phyloP scores from a whole-genome alignment of 2,888 invertebrate genomes.

The Biston stratarius region DNA sequence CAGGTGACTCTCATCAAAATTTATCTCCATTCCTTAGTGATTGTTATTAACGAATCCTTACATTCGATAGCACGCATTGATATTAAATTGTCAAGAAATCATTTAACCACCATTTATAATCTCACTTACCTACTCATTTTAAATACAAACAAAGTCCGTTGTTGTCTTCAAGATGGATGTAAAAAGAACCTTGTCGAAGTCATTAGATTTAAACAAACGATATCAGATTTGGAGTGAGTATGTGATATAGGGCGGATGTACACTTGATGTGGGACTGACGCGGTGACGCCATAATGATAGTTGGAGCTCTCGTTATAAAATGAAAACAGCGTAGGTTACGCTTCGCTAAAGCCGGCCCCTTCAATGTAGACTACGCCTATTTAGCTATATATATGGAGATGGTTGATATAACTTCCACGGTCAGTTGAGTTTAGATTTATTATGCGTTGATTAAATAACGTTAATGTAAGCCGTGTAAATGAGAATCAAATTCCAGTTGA shows the following conservation, averaged over 20 bases:
- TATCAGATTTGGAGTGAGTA: slow-evolving; percentile 69
- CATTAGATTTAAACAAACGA: slow-evolving; percentile 62
- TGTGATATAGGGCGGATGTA: slow-evolving; percentile 79
- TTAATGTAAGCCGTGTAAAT: slow-evolving; percentile 41
- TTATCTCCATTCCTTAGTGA: slow-evolving; percentile 67
- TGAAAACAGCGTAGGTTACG: slow-evolving; percentile 80
- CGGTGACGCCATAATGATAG: slow-evolving; percentile 82
- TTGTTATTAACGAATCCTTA: slow-evolving; percentile 72
- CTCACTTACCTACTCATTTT: slow-evolving; percentile 54
- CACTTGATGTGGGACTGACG: slow-evolving; percentile 81
- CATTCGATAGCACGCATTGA: slow-evolving; percentile 66
- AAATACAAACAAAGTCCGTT: slow-evolving; percentile 57
- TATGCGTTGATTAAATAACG: slow-evolving; percentile 45
- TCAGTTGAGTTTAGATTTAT: slow-evolving; percentile 53
- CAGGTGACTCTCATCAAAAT: slow-evolving; percentile 48
- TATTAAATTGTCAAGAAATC: slow-evolving; percentile 83
- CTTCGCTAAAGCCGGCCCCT: slow-evolving; percentile 72
- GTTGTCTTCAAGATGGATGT: slow-evolving; percentile 40
- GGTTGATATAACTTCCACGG: slow-evolving; percentile 55
- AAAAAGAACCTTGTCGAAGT: slow-evolving; percentile 63
- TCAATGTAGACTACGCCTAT: slow-evolving; percentile 69
- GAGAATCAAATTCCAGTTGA: slow-evolving; percentile 35
- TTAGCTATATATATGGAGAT: slow-evolving; percentile 63
- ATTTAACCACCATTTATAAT: slow-evolving; percentile 76
- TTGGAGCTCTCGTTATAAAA: slow-evolving; percentile 78